Percentiles rank a stretch among this genome's conserved stretches.
phyloP scores from a whole-genome alignment of 2,113 vertebrate species.

The Coregonus clupeaformis region DNA sequence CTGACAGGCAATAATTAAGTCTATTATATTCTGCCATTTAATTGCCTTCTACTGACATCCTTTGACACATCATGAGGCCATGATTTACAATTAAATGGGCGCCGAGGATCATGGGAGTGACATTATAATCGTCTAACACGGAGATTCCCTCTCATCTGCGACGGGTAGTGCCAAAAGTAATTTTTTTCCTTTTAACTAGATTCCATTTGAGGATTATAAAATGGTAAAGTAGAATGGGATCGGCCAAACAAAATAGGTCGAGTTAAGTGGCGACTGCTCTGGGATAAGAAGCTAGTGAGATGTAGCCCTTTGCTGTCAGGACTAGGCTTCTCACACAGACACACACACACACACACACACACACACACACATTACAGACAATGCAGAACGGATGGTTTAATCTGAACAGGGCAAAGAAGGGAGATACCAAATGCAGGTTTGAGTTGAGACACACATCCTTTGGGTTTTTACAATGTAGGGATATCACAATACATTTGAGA shows the following conservation, averaged over 20 bases:
- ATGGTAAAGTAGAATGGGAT: conserved; percentile 41
- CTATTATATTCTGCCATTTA: conserved; percentile 98
- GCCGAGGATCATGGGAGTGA: conserved; percentile 94
- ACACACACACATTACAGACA: conserved; percentile 5
- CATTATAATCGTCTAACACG: conserved; percentile 93
- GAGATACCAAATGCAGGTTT: background rate
- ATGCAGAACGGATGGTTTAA: conserved; percentile 29
- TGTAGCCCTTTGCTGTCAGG: conserved; percentile 3
- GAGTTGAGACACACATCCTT: background rate
- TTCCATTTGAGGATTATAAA: conserved; percentile 76
- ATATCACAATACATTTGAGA: background rate
- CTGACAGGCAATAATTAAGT: conserved; percentile 97
- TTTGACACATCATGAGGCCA: conserved; percentile 93
- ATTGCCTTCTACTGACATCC: conserved; percentile 95
- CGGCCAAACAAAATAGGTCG: conserved; percentile 37
- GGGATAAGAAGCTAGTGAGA: background rate
- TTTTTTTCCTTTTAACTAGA: conserved; percentile 78
- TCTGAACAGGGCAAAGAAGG: conserved; percentile 7
- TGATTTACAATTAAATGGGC: conserved; percentile 97
- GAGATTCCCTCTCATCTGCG: conserved; percentile 89
- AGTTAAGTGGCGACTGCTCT: conserved; percentile 29
- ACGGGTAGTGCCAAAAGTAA: conserved; percentile 83
- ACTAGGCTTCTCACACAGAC: background rate
- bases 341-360: conserved; percentile 5
- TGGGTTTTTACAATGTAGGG: background rate